Percentiles rank a stretch among this genome's conserved stretches.
phyloP scores from a whole-genome alignment of 2,888 invertebrate species.

The Heliothis peltigera region DNA sequence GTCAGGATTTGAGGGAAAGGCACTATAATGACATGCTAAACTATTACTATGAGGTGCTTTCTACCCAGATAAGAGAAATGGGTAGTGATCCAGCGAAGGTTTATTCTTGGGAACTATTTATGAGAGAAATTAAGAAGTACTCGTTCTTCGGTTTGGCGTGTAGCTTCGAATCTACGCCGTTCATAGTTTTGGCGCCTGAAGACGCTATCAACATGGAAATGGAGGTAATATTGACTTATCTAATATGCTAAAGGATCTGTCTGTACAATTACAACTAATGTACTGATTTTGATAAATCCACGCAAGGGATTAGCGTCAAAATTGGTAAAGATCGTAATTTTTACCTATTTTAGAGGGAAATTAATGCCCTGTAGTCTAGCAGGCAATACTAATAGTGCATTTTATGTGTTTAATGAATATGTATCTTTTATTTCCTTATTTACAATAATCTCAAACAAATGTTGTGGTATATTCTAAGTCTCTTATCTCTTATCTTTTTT shows the following conservation, averaged over 20 bases:
- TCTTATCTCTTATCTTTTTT: too few relatives aligned
- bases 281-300: too few relatives aligned
- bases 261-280: too few relatives aligned
- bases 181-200: conserved; percentile 89
- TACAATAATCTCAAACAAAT: too few relatives aligned
- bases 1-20: conserved; percentile 87
- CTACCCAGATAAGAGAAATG: conserved; percentile 87
- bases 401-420: too few relatives aligned
- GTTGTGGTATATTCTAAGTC: too few relatives aligned
- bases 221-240: conserved; percentile 73
- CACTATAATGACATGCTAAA: conserved; percentile 90
- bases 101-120: conserved; percentile 86
- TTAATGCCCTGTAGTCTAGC: too few relatives aligned
- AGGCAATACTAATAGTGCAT: too few relatives aligned
- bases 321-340: too few relatives aligned
- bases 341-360: too few relatives aligned
- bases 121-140: conserved; percentile 89
- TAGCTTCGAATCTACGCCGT: conserved; percentile 90
- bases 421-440: too few relatives aligned
- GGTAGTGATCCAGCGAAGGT: conserved; percentile 90
- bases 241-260: neutral
- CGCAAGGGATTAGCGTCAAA: too few relatives aligned
- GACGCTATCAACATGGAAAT: conserved; percentile 90
- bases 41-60: conserved; percentile 90
- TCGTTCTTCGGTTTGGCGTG: conserved; percentile 90